phyloP scores from a whole-genome alignment of 2,888 invertebrate species.

The Platycnemis pennipes region DNA sequence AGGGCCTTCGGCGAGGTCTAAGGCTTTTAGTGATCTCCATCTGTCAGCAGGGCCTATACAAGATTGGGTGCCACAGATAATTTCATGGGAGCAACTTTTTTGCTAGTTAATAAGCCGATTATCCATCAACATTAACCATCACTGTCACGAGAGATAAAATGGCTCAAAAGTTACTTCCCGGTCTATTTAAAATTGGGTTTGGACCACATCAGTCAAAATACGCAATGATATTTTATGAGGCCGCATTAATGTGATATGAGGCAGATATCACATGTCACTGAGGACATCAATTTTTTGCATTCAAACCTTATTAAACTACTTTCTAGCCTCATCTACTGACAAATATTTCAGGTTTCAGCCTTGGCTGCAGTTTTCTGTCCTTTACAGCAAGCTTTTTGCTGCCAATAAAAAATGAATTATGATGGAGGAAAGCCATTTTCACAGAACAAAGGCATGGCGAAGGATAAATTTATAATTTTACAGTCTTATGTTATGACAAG shows the following conservation, averaged over 20 bases:
- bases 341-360: background rate
- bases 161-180: background rate
- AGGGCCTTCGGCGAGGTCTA: background rate
- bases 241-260: background rate
- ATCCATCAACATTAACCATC: background rate
- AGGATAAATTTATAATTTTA: no score
- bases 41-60: background rate
- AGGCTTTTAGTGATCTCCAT: background rate
- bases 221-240: background rate
- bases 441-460: background rate
- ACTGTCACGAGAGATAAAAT: background rate
- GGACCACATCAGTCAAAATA: conserved; percentile 22
- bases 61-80: background rate
- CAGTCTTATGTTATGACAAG: no score
- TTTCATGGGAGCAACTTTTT: background rate
- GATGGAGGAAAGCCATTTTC: background rate
- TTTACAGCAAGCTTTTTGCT: background rate
- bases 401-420: background rate
- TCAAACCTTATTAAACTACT: background rate
- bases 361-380: background rate
- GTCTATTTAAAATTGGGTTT: background rate
- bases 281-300: background rate
- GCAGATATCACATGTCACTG: background rate
- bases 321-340: background rate
- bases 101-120: background rate